These are phyloP conservation scores for Syngnathus scovelli DNA, from an alignment of 2,113 vertebrate genomes.

Conservation along the genomic window DNA sequence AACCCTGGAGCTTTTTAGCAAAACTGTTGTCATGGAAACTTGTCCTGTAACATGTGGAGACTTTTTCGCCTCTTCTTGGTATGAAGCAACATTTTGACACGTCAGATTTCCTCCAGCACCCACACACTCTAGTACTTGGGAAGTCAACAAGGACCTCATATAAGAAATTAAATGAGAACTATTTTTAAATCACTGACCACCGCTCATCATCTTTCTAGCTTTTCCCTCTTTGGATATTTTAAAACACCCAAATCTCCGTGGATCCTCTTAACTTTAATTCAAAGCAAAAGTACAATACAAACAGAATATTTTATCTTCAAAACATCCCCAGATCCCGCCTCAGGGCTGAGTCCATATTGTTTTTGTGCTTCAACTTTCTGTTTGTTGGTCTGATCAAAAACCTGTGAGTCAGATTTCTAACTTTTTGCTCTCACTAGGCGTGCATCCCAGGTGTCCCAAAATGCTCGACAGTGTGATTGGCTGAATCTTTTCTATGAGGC, in stretches of 20 bases:
- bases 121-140: background rate
- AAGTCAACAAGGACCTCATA: background rate
- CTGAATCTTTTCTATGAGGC: too few relatives aligned
- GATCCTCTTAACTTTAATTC: background rate
- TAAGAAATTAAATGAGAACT: background rate
- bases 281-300: background rate
- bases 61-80: too few relatives aligned
- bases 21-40: constrained; percentile 1
- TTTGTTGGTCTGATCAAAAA: too few relatives aligned
- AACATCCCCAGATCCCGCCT: background rate
- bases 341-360: background rate
- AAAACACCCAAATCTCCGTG: background rate
- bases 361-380: background rate
- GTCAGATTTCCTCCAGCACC: background rate
- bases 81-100: background rate
- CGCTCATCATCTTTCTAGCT: background rate
- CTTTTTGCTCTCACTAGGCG: background rate
- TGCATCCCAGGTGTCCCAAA: too few relatives aligned
- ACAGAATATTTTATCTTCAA: background rate
- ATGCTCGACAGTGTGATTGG: too few relatives aligned
- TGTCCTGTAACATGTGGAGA: background rate
- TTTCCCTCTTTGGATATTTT: background rate
- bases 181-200: background rate
- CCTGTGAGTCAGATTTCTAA: background rate
- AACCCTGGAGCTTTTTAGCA: background rate